Percentiles rank a stretch among this genome's conserved stretches.
phyloP scores from a whole-genome alignment of 2,888 invertebrate species.

The Altica lythri region DNA sequence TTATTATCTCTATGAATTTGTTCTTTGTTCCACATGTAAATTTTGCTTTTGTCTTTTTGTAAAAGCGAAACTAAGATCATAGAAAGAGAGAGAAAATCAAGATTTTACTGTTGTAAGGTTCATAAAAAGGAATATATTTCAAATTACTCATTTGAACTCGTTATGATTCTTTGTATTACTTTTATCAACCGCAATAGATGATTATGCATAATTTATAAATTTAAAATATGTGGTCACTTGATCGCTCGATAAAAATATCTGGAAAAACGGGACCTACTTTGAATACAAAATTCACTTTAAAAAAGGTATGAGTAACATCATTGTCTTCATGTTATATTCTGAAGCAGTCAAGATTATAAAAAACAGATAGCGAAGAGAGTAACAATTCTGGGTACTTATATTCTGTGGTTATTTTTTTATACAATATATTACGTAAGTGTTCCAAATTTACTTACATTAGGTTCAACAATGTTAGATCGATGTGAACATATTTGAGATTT shows the following conservation, averaged over 20 bases:
- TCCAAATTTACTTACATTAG: too few relatives aligned
- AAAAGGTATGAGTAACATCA: slow-evolving; percentile 4
- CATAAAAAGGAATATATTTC: too few relatives aligned
- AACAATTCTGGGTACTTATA: slow-evolving; percentile 3
- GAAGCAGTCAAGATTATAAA: slow-evolving; percentile 5
- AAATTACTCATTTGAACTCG: background rate
- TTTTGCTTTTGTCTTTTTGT: too few relatives aligned
- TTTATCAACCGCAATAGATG: slow-evolving; percentile 12
- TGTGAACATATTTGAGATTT: too few relatives aligned
- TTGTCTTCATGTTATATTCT: background rate
- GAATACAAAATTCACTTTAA: slow-evolving; percentile 13
- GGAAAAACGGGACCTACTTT: slow-evolving; percentile 1
- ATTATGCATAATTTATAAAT: slow-evolving; percentile 18
- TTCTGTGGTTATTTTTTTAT: background rate
- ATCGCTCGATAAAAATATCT: slow-evolving; percentile 11
- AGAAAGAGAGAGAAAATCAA: too few relatives aligned
- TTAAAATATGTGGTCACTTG: slow-evolving; percentile 18
- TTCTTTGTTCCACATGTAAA: too few relatives aligned
- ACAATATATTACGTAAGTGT: background rate
- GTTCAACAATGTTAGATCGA: too few relatives aligned
- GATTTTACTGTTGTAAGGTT: too few relatives aligned
- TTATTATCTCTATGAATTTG: too few relatives aligned
- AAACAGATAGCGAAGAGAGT: background rate
- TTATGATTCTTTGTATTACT: slow-evolving; percentile 11
- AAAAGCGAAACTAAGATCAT: too few relatives aligned